Conservation (phyloP, 2,888 invertebrate species). For the Melanotus villosus region DNA sequence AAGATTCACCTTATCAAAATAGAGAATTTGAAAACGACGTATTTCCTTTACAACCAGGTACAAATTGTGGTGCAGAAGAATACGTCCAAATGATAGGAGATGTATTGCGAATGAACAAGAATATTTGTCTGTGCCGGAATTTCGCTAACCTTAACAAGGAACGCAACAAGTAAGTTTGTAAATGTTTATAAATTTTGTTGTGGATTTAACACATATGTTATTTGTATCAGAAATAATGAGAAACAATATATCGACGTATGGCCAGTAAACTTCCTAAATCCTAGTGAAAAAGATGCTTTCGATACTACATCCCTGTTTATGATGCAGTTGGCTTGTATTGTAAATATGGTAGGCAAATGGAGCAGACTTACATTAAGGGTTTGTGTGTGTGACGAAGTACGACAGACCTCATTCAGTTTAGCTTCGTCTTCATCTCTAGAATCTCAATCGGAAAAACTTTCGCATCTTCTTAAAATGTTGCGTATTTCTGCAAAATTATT, state of each 20-base stretch:
- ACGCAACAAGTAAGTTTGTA: slow-evolving; percentile 77
- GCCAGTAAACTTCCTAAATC: slow-evolving; percentile 93
- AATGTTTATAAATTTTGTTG: background rate
- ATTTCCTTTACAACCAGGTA: slow-evolving; percentile 71
- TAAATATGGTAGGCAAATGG: slow-evolving; percentile 93
- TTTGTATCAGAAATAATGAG: slow-evolving; percentile 73
- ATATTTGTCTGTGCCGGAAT: slow-evolving; percentile 93
- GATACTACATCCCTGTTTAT: slow-evolving; percentile 95
- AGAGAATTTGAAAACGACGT: slow-evolving; percentile 71
- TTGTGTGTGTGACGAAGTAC: slow-evolving; percentile 80
- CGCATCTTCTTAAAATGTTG: slow-evolving; percentile 84
- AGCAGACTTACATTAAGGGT: slow-evolving; percentile 88
- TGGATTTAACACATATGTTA: too few relatives aligned
- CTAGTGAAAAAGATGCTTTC: slow-evolving; percentile 83
- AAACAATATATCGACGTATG: slow-evolving; percentile 95
- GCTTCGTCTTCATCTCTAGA: slow-evolving; percentile 44
- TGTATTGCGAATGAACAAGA: slow-evolving; percentile 93
- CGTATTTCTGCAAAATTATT: slow-evolving; percentile 90
- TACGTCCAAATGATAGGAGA: slow-evolving; percentile 91
- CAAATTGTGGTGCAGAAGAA: slow-evolving; percentile 67
- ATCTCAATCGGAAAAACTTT: slow-evolving; percentile 69
- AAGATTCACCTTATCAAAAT: slow-evolving; percentile 75
- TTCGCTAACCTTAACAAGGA: slow-evolving; percentile 88
- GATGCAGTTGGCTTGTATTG: slow-evolving; percentile 96
- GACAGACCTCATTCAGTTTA: slow-evolving; percentile 61